Base-by-base conservation (phyloP, 2,797 vertebrate species). In the Sebastolobus altivelis region DNA sequence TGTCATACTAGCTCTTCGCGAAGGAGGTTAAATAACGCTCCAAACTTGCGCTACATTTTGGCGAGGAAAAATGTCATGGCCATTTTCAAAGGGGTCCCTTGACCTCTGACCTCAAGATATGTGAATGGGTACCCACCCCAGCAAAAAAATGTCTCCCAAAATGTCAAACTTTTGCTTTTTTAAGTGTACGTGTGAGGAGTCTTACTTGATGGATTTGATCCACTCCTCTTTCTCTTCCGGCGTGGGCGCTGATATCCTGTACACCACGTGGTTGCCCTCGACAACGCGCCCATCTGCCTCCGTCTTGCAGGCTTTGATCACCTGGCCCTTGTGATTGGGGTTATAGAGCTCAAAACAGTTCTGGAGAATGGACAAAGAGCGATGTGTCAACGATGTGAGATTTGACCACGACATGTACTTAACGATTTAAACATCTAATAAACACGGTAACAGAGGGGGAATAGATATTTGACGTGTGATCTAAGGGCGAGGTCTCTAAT, bases 151-250 rank as follows among this genome's bases (percentile, higher is more conserved):
- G 20, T 66, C 54, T 59, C 25, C 1, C 25, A 58, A 65, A 10
- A n/a, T 69, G 8, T 46, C 22, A 52, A 65, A 74, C 37, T 37
- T 6, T 20, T 22, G 29, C 38, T 35, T 14, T 40, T 25, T 49
- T 8, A 37, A n/a, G 63, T 62, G 54, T 14, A 4, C 2, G 29
- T 18, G 38, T 13, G 8, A 49, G 31, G 35, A 33, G 71, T 87
- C 97, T 96, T 95, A 99, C 98, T 97, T 98, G 90, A 99, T 99
- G 65, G 98, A 99, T 90, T 99, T 99, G 89, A 99, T 99, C 98
- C 98, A 99, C 89, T 99, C 98, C 29, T 99, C 98, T 87, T 98
- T 99, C 91, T 99, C 98, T 84, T 99, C 98, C 0, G 97, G 97
- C 38, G 98, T 98, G 0, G 98, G 98, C 0, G 98, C 98, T 0